Evolutionary conservation across 2,797 vertebrate genomes (phyloP).

Genomic region (Syngnathus rostellatus): DNA sequence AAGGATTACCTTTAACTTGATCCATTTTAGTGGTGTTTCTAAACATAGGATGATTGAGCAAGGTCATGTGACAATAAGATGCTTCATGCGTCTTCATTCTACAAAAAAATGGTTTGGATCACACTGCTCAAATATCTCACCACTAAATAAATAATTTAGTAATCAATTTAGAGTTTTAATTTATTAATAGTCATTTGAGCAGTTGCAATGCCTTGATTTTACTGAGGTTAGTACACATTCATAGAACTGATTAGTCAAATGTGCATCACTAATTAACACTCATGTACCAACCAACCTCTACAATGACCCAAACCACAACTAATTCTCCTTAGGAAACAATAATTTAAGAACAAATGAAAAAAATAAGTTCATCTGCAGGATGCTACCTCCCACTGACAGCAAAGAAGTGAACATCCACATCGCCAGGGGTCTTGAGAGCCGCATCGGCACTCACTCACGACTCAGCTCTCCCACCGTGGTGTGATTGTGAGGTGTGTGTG

Average conservation of each 20-base stretch:
- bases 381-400: constrained; percentile 32
- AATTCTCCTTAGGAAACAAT: constrained; percentile 17
- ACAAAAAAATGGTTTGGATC: background rate
- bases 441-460: constrained; percentile 47
- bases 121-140: too few species aligned
- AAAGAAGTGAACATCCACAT: constrained; percentile 47
- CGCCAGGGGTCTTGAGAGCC: constrained; percentile 48
- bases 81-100: background rate
- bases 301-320: constrained; percentile 22
- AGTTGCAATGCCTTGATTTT: too few species aligned
- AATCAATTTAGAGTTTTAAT: too few species aligned
- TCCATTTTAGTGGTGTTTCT: constrained; percentile 1
- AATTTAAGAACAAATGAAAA: constrained; percentile 22
- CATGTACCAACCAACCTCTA: background rate
- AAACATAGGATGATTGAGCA: constrained; percentile 2
- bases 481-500: constrained; percentile 22
- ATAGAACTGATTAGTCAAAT: background rate
- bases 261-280: background rate
- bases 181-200: too few species aligned
- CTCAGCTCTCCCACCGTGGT: constrained; percentile 45
- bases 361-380: constrained; percentile 38
- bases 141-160: too few species aligned
- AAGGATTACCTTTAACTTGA: constrained; percentile 3
- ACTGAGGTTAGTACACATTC: too few species aligned
- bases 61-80: background rate